Evolutionary conservation across 2,888 invertebrate genomes (phyloP), one percentile per base, ranked within the genome.

Genomic region (Idaea dimidiata): DNA sequence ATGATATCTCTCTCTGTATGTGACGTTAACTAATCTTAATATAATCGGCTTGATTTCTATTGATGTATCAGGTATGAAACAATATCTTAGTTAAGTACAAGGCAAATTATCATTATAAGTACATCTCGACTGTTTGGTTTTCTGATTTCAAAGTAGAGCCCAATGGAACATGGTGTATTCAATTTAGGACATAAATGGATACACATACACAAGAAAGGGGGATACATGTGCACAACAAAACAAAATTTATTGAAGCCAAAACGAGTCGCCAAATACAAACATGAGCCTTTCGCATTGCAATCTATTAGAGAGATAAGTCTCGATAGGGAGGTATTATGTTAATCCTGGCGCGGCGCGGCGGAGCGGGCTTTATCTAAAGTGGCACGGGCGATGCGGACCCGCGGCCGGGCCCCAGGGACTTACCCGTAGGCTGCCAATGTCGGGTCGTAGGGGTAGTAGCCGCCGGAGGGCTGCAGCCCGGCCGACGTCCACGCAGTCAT

Each of bases 401-500:
- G 74, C 79, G 85, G 84, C 74, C 70, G 66, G 68, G 79, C 87
- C 84, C 87, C 72, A 69, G 86, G 83, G 87, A 96, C 97, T 95
- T 94, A 97, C 97, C 97, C 97, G 92, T 97, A 97, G 83, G 97
- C 97, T 72, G 97, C 97, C 79, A 97, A 94, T 90, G 97, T 96
- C 66, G 97, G 97, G 93, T 98, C 97, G 93, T 97, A 98, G 74
- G 97, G 97, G 93, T 97, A 97, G 94, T 97, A 97, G 81, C 97
- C 97, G 70, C 97, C 96, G 72, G 97, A 96, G 83, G 97, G 97
- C 90, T 97, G 97, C 64, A 97, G 94, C 67, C 97, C 97, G 67
- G 97, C 97, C 70, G 97, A 97, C 77, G 97, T 97, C 97, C 97
- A 97, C 77, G 97, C 97, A 69, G 96, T 95, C 97, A 97, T 97